Percentiles rank a stretch among this genome's conserved stretches.
These are phyloP conservation scores for Phania funesta DNA, from an alignment of 2,888 invertebrate genomes.

Conservation along the genomic window DNA sequence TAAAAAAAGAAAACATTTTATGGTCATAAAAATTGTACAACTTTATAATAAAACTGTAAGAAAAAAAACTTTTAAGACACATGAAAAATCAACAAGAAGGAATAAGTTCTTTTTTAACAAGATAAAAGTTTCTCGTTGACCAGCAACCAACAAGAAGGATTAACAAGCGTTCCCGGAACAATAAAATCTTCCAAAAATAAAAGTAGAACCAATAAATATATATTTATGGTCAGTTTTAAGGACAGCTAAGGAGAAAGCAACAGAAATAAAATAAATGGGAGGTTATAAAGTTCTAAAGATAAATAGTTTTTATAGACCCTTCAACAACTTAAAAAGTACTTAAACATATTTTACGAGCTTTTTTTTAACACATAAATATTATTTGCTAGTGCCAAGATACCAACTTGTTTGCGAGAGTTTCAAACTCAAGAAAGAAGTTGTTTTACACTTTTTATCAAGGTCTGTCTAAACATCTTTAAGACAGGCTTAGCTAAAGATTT, in stretches of 20 bases:
- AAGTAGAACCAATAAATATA: slow-evolving; percentile 13
- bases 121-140: neutral
- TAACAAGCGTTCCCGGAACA: slow-evolving; percentile 56
- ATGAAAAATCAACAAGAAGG: slow-evolving; percentile 16
- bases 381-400: neutral
- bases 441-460: neutral
- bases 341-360: slow-evolving; percentile 23
- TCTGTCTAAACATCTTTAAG: neutral
- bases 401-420: neutral
- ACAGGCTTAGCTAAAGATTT: neutral
- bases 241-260: neutral
- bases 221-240: neutral
- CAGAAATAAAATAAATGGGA: slow-evolving; percentile 41
- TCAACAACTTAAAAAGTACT: slow-evolving; percentile 66
- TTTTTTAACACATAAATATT: neutral
- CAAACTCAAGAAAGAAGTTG: neutral
- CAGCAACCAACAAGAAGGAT: slow-evolving; percentile 36
- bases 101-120: neutral
- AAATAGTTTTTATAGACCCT: slow-evolving; percentile 65
- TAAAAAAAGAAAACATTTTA: slow-evolving; percentile 25
- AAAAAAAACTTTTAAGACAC: slow-evolving; percentile 26
- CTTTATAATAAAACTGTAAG: slow-evolving; percentile 48
- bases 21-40: slow-evolving; percentile 59
- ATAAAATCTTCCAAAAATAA: slow-evolving; percentile 18
- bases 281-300: slow-evolving; percentile 63